phyloP scores from a whole-genome alignment of 92 coral and sea anemone genomes.

The Nematostella vectensis region DNA sequence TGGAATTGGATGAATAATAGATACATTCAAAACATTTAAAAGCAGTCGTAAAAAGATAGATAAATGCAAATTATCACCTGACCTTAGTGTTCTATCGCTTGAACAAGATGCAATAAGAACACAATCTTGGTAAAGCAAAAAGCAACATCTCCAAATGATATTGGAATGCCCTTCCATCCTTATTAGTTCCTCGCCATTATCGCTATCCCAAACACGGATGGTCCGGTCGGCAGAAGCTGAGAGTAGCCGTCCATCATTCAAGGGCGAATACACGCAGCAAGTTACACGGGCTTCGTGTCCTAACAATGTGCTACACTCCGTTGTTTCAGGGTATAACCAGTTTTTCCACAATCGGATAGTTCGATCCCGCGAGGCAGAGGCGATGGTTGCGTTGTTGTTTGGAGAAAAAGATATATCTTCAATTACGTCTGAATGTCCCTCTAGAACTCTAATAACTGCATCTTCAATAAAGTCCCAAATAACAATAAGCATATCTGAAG shows the following conservation, averaged over 20 bases:
- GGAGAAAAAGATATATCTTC: conserved; percentile 62
- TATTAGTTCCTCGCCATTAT: conserved; percentile 15
- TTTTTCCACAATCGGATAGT: conserved; percentile 39
- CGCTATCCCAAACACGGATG: conserved; percentile 51
- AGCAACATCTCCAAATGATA: conserved; percentile 55
- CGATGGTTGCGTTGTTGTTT: conserved; percentile 20
- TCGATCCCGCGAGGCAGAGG: conserved; percentile 52
- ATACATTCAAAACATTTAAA: too few species aligned
- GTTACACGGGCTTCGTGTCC: conserved; percentile 53
- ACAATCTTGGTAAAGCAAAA: conserved; percentile 16
- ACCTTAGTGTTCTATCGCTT: conserved; percentile 64
- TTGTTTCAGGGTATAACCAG: conserved; percentile 4
- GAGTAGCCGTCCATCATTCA: conserved; percentile 26
- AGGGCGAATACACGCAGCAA: conserved; percentile 39
- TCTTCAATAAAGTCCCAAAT: conserved; percentile 50
- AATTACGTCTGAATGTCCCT: conserved; percentile 46
- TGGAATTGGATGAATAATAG: too few species aligned
- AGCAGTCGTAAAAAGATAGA: not conserved
- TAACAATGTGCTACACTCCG: conserved; percentile 11
- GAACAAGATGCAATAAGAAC: conserved; percentile 51
- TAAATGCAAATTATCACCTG: too few species aligned
- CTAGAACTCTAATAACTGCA: conserved; percentile 14
- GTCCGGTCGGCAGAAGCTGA: conserved; percentile 65
- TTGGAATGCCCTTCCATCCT: conserved; percentile 46
- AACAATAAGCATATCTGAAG: conserved; percentile 35